Conservation (phyloP, 2,113 vertebrate genomes). For the Donacobius atricapilla region DNA sequence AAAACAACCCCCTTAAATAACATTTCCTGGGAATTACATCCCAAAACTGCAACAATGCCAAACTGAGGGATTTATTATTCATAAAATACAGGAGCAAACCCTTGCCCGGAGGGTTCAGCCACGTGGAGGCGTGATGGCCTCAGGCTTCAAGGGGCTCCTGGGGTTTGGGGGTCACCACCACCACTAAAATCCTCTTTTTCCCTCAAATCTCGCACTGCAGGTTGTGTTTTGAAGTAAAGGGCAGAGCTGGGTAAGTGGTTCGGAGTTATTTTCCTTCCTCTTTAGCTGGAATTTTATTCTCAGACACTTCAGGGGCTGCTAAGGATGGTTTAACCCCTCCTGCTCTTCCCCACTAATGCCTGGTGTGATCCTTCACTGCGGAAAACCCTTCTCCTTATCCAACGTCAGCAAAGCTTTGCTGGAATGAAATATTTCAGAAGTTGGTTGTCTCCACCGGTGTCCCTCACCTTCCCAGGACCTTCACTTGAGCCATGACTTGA, state of each 20-base stretch:
- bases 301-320: not conserved
- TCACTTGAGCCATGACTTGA: not conserved
- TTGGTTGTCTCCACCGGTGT: not conserved
- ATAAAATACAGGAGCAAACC: slow-evolving; percentile 41
- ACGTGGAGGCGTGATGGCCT: not conserved
- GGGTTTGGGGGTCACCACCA: slow-evolving; percentile 6
- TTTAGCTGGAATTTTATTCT: not conserved
- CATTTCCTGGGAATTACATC: slow-evolving; percentile 57
- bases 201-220: not conserved
- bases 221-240: slow-evolving; percentile 15
- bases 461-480: not conserved
- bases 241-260: not conserved
- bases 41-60: slow-evolving; percentile 21
- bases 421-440: not conserved
- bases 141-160: not conserved
- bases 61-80: not conserved
- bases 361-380: accelerated
- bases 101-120: slow-evolving; percentile 9
- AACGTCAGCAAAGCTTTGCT: not conserved
- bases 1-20: slow-evolving; percentile 61
- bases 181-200: not conserved
- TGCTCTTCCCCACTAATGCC: not conserved
- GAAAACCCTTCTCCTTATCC: not conserved
- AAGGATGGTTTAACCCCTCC: not conserved
- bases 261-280: not conserved